Evolutionary conservation across 2,888 invertebrate genomes (phyloP).

Genomic region (Prionchulus punctatus): DNA sequence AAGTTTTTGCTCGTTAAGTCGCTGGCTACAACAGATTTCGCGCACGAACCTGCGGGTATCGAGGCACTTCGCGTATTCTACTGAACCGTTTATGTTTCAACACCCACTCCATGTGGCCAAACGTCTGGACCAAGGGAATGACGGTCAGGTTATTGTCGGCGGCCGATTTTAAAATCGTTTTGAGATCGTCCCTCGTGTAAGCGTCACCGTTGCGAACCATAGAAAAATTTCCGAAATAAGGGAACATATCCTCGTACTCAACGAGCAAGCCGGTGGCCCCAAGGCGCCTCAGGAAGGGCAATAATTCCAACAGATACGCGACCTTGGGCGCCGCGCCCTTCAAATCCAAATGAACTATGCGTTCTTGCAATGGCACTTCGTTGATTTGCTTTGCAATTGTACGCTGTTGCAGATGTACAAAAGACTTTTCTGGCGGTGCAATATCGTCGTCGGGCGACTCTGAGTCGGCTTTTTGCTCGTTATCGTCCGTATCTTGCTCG

Average conservation of each 20-base stretch:
- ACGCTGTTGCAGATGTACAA: too few species aligned
- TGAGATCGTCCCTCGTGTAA: conserved; percentile 51
- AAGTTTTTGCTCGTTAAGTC: too few species aligned
- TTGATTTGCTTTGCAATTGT: too few species aligned
- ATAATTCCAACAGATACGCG: conserved; percentile 39
- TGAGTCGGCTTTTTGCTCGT: too few species aligned
- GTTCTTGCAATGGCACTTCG: too few species aligned
- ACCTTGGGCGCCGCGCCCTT: conserved; percentile 65
- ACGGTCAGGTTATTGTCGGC: conserved; percentile 45
- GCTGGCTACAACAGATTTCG: too few species aligned
- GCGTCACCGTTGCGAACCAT: conserved; percentile 49
- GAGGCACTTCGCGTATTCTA: conserved; percentile 48
- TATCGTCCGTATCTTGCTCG: too few species aligned
- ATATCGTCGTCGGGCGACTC: too few species aligned
- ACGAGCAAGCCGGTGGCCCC: conserved; percentile 52
- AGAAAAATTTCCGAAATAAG: conserved; percentile 46
- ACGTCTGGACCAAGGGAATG: conserved; percentile 67
- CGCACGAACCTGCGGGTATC: conserved; percentile 46
- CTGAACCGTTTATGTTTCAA: conserved; percentile 52
- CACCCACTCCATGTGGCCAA: conserved; percentile 65
- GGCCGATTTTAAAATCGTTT: conserved; percentile 48
- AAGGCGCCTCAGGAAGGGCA: conserved; percentile 45
- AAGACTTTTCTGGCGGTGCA: too few species aligned
- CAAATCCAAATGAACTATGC: conserved; percentile 59
- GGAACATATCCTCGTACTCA: conserved; percentile 78